Conservation (phyloP, 2,888 invertebrate genomes). For the Lasioglossum figueresi region DNA sequence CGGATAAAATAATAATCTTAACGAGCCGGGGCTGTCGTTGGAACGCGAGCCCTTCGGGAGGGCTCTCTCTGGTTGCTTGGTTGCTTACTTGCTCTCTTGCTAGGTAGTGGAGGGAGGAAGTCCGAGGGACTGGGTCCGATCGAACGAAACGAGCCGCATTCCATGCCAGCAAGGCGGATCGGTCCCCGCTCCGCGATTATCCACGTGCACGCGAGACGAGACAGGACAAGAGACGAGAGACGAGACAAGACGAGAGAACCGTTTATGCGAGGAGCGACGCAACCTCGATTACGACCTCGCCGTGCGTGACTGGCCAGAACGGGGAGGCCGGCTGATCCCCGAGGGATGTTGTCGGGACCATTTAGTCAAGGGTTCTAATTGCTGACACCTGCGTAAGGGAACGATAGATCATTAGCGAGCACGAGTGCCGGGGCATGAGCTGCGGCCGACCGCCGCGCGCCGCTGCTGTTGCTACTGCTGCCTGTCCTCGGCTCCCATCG, state of each 20-base stretch:
- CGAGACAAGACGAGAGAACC: conserved; percentile 1
- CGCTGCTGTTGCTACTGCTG: not conserved
- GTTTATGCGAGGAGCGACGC: conserved; percentile 47
- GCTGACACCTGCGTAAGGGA: conserved; percentile 68
- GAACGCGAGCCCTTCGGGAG: not conserved
- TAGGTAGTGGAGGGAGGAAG: conserved; percentile 7
- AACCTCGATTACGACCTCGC: conserved; percentile 65
- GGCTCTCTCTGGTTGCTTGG: not conserved
- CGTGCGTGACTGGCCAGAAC: conserved; percentile 64
- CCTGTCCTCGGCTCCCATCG: not conserved
- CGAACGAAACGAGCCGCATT: conserved; percentile 66
- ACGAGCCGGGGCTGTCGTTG: conserved; percentile 1
- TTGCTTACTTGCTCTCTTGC: not conserved
- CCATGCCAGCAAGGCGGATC: conserved; percentile 42
- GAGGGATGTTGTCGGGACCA: conserved; percentile 63
- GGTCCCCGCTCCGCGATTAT: conserved; percentile 27
- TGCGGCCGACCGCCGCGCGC: not conserved
- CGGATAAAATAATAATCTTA: conserved; percentile 37
- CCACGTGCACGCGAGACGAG: conserved; percentile 40
- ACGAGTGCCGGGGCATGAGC: conserved; percentile 15
- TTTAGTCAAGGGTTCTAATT: conserved; percentile 68
- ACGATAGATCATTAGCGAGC: conserved; percentile 63
- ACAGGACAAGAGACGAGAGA: not conserved
- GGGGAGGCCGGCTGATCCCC: conserved; percentile 37
- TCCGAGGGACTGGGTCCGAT: conserved; percentile 30